Conservation (phyloP, 2,113 vertebrate species). For the Coptodon rendalli region DNA sequence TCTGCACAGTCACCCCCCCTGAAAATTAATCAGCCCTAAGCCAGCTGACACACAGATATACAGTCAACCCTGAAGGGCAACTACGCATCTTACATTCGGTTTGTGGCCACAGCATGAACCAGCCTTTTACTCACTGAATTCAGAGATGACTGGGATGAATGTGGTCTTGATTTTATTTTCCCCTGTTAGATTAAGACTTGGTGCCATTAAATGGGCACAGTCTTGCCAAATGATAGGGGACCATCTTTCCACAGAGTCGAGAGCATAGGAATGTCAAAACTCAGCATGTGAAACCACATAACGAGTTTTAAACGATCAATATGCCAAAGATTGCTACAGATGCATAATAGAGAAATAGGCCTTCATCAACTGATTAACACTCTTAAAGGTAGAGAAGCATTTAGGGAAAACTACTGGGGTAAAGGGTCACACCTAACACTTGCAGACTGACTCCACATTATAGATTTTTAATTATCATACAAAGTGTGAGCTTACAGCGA, state of each 20-base stretch:
- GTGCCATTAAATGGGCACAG: slow-evolving; percentile 56
- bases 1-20: neutral
- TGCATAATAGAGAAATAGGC: neutral
- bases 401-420: neutral
- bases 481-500: neutral
- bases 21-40: neutral
- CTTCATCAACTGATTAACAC: neutral
- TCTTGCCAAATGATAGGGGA: slow-evolving; percentile 65
- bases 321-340: neutral
- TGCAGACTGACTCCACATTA: neutral
- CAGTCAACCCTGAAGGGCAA: neutral
- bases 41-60: neutral
- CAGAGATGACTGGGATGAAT: slow-evolving; percentile 66
- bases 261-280: neutral
- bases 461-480: neutral
- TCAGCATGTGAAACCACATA: neutral
- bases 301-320: neutral
- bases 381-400: neutral
- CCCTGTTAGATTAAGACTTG: slow-evolving; percentile 62
- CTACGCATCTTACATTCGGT: neutral
- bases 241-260: rapidly evolving
- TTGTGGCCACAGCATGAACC: slow-evolving; percentile 65
- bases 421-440: neutral
- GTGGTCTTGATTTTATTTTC: slow-evolving; percentile 47
- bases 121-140: slow-evolving; percentile 56